Evolutionary conservation across 2,888 invertebrate species (phyloP), one percentile per base, ranked within the genome.

Genomic region (Drosophila pullipes): DNA sequence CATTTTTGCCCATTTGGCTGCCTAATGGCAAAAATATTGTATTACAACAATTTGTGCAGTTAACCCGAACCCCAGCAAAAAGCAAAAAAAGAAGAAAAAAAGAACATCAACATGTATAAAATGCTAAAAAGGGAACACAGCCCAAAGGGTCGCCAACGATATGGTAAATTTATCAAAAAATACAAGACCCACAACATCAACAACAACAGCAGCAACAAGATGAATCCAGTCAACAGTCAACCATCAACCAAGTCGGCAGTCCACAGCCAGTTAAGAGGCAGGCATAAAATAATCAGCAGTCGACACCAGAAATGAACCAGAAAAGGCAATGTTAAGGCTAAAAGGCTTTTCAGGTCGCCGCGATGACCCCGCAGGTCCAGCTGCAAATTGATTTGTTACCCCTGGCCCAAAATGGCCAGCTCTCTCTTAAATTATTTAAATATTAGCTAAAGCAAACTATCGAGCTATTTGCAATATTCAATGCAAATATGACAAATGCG

Each of bases 81-180:
- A 58, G 30, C 30, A 53, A 49, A 35, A 41, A 25, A 25, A 25
- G 25, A 1, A 25, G 2, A 25, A 25, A 25, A 25, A 57, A 66
- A 71, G 49, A 60, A 50, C 30, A 35, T 68, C 64, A 47, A 64
- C 63, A 70, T 61, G 61, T 55, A 66, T 47, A 79, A 62, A 80
- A 76, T 71, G 68, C 35, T 41, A 60, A 37, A 69, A 60, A 69
- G 57, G 69, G 66, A 74, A 35, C 52, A 35, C 49, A 35, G 64
- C 68, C 83, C 75, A 87, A 47, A 86, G 73, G 89, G 85, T 81
- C 85, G 88, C 85, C 88, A 87, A 87, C 90, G 90, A 88, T 89
- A 87, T 87, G 86, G 77, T 89, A 89, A 87, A 89, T 87, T 87
- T 88, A 87, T 87, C 88, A 87, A 88, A 90, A 88, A 88, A 74